Percentiles rank a stretch among this genome's conserved stretches.
phyloP scores from a whole-genome alignment of 2,888 invertebrate species.

The Hirtodrosophila histrioides region DNA sequence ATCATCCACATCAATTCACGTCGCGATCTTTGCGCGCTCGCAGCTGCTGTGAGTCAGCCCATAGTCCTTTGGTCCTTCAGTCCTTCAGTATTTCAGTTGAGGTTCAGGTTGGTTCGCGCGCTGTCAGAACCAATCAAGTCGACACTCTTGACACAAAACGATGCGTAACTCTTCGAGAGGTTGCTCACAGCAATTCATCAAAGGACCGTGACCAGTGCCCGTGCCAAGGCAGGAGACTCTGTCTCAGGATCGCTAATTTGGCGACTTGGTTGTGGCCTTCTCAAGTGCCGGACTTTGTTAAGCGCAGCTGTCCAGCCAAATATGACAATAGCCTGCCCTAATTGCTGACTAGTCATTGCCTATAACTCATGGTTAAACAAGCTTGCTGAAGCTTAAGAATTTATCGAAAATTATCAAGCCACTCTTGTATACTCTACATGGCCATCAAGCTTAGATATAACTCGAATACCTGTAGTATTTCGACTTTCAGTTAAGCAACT shows the following conservation, averaged over 20 bases:
- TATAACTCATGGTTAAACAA: conserved; percentile 23
- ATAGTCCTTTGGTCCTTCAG: conserved; percentile 39
- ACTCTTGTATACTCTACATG: neutral
- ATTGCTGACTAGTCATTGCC: conserved; percentile 74
- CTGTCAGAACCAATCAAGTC: conserved; percentile 81
- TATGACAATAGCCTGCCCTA: conserved; percentile 62
- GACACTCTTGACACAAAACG: conserved; percentile 77
- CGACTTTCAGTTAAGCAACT: neutral
- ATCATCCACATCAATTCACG: conserved; percentile 59
- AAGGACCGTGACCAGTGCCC: conserved; percentile 71
- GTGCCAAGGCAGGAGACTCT: conserved; percentile 27
- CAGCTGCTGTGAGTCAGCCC: conserved; percentile 62
- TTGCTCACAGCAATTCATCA: conserved; percentile 59
- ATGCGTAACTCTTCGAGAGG: conserved; percentile 78
- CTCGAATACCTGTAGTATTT: too few species aligned
- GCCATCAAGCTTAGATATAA: too few species aligned
- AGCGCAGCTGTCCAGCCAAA: conserved; percentile 54
- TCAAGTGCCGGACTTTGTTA: conserved; percentile 15
- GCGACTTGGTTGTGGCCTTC: conserved; percentile 22
- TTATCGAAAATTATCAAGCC: neutral
- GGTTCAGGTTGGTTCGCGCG: conserved; percentile 66
- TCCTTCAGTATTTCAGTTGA: conserved; percentile 40
- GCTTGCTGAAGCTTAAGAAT: neutral
- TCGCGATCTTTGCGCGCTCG: conserved; percentile 56
- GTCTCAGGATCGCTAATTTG: conserved; percentile 62